Percentiles rank a stretch among this genome's conserved stretches.
Evolutionary conservation across 1,140 invertebrate genomes (phyloP).

Genomic region (Aphelinus certus): DNA sequence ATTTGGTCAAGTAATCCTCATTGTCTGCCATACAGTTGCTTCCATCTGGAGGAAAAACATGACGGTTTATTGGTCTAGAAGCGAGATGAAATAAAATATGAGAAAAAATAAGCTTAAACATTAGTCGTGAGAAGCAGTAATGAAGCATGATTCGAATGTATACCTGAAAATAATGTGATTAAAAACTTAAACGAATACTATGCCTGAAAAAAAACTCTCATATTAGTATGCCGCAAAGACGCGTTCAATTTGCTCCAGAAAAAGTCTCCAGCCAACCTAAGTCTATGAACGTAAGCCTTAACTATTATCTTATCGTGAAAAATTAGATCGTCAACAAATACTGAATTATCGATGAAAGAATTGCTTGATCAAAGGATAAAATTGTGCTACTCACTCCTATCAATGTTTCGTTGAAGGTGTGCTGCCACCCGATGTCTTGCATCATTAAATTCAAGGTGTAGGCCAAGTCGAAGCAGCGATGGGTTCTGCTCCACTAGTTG

Average conservation of each 20-base stretch:
- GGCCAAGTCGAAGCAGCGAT: constrained; percentile 88
- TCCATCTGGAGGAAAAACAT: constrained; percentile 62
- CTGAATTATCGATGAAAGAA: not conserved
- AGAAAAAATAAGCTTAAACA: not conserved
- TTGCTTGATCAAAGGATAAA: constrained; percentile 10
- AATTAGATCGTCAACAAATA: not conserved
- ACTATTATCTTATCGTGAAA: not conserved
- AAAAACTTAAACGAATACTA: not conserved
- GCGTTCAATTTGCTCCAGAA: no score
- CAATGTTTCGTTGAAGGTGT: constrained; percentile 95
- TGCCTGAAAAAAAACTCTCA: not conserved
- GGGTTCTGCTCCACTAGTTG: constrained; percentile 92
- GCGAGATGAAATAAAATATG: constrained; percentile 6
- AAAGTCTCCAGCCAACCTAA: not conserved
- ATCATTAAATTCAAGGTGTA: constrained; percentile 96
- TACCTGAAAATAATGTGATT: not conserved
- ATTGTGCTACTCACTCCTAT: constrained; percentile 84
- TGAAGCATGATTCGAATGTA: no score
- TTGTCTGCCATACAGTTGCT: constrained; percentile 66
- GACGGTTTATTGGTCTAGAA: constrained; percentile 16
- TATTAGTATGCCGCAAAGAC: no score
- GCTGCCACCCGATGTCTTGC: constrained; percentile 91
- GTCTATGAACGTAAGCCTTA: constrained; percentile 1
- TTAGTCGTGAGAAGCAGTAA: no score
- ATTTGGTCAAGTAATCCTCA: constrained; percentile 60